phyloP scores from a whole-genome alignment of 2,113 vertebrate genomes.

The Ibidorhyncha struthersii region DNA sequence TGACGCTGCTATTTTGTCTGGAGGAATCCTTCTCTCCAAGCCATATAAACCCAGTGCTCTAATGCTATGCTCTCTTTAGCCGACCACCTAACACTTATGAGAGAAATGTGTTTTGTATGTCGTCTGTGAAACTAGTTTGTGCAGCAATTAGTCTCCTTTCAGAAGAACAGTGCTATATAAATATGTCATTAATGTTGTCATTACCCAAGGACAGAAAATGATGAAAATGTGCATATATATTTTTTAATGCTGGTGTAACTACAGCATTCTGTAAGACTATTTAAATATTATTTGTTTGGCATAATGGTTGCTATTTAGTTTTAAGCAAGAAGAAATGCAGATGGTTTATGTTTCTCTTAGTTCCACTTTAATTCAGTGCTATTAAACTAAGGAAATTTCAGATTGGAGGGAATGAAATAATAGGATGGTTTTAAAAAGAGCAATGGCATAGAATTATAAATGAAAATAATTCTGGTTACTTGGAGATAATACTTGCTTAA shows the following conservation, averaged over 20 bases:
- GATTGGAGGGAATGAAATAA: background rate
- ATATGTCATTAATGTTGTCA: background rate
- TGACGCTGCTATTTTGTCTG: background rate
- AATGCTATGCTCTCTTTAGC: background rate
- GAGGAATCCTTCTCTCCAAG: background rate
- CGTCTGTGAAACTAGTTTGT: background rate
- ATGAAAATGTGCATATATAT: background rate
- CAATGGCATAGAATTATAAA: background rate
- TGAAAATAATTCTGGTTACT: background rate
- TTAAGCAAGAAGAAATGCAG: background rate
- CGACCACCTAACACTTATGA: background rate
- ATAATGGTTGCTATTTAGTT: background rate
- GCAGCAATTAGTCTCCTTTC: background rate
- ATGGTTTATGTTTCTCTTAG: background rate
- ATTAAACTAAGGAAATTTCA: background rate
- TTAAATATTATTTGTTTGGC: background rate
- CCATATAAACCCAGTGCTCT: background rate
- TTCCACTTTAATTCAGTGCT: background rate
- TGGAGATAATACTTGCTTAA: background rate
- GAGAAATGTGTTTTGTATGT: background rate
- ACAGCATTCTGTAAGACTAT: background rate
- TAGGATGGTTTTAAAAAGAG: background rate
- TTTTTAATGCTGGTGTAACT: background rate
- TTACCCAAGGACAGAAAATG: background rate
- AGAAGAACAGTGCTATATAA: background rate